Evolutionary conservation across 2,113 vertebrate species (phyloP).

Genomic region (Prietella phreatophila): DNA sequence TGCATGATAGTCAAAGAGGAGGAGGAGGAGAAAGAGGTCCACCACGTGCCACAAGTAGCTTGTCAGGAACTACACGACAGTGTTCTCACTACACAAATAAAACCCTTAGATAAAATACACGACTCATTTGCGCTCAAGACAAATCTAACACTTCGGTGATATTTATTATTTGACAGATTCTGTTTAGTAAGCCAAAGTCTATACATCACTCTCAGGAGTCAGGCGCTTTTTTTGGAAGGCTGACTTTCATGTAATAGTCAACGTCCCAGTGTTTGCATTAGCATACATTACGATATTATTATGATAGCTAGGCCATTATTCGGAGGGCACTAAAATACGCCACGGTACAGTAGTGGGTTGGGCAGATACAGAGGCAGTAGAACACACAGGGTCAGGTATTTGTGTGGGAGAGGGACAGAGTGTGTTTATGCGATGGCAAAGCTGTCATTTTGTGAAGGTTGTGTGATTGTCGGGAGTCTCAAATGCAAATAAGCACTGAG

Average conservation of each 20-base stretch:
- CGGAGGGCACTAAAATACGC: slow-evolving; percentile 20
- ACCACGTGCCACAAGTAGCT: slow-evolving; percentile 54
- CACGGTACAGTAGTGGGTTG: slow-evolving; percentile 37
- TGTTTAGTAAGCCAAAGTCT: slow-evolving; percentile 33
- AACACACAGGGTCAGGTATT: slow-evolving; percentile 55
- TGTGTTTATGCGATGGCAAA: slow-evolving; percentile 52
- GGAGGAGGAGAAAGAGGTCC: neutral
- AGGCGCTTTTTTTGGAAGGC: slow-evolving; percentile 1
- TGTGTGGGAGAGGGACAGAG: slow-evolving; percentile 51
- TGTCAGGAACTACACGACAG: slow-evolving; percentile 59
- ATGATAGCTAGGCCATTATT: slow-evolving; percentile 17
- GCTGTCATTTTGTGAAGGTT: slow-evolving; percentile 61
- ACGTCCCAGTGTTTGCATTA: neutral
- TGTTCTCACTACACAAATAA: slow-evolving; percentile 64
- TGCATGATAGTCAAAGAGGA: slow-evolving; percentile 7
- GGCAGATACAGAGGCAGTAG: slow-evolving; percentile 51
- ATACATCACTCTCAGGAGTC: slow-evolving; percentile 35
- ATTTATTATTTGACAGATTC: slow-evolving; percentile 40
- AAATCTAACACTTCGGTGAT: slow-evolving; percentile 50
- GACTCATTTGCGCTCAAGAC: slow-evolving; percentile 51
- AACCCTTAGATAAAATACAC: slow-evolving; percentile 53
- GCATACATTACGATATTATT: neutral
- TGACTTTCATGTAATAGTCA: slow-evolving; percentile 4
- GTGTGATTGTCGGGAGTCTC: slow-evolving; percentile 57
- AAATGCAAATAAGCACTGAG: slow-evolving; percentile 56